Evolutionary conservation across 2,113 vertebrate genomes (phyloP).

Genomic region (Daphoenositta chrysoptera): DNA sequence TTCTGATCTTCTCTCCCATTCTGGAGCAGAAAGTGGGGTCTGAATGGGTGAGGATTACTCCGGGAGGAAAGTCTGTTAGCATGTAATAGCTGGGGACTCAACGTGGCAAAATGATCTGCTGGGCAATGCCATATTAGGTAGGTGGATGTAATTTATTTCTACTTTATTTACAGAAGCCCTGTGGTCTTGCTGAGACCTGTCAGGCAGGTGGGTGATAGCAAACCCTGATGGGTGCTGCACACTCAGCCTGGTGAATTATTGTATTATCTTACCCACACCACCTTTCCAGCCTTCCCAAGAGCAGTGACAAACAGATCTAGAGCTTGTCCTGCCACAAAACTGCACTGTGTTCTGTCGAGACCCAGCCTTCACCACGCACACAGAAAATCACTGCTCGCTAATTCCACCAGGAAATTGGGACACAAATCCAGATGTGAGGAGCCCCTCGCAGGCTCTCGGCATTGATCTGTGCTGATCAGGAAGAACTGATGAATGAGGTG

Average conservation of each 20-base stretch:
- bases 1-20: not conserved
- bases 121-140: not conserved
- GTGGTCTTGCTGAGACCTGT: not conserved
- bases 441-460: not conserved
- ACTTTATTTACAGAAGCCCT: not conserved
- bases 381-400: not conserved
- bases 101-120: fast-evolving
- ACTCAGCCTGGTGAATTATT: not conserved
- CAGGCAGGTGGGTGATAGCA: not conserved
- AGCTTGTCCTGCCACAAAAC: not conserved
- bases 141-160: not conserved
- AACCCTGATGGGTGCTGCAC: not conserved
- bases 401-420: not conserved
- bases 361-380: not conserved
- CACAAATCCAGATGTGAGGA: not conserved
- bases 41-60: not conserved
- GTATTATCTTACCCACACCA: fast-evolving
- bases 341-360: not conserved
- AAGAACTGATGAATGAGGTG: not conserved
- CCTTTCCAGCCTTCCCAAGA: not conserved
- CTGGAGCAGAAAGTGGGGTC: not conserved
- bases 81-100: not conserved
- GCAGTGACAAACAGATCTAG: not conserved
- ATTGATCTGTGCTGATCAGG: not conserved
- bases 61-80: not conserved